Conservation (phyloP, 2,113 vertebrate genomes). For the Thermophis baileyi region DNA sequence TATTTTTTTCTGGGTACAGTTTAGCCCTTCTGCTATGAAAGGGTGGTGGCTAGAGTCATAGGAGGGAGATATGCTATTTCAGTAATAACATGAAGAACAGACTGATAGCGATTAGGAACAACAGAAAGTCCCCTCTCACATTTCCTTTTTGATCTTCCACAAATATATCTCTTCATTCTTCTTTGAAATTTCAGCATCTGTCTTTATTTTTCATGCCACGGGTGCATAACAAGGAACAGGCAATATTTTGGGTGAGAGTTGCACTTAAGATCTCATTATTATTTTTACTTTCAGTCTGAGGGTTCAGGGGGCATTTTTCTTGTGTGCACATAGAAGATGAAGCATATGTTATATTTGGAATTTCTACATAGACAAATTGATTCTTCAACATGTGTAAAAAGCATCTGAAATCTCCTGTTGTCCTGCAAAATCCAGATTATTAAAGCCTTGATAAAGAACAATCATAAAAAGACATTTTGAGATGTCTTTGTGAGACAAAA, state of each 20-base stretch:
- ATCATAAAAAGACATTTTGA: not conserved
- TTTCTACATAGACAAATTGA: not conserved
- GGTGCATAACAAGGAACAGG: not conserved
- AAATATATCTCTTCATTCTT: not conserved
- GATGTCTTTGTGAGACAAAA: not conserved
- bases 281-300: not conserved
- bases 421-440: not conserved
- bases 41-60: not conserved
- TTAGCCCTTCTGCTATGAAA: not conserved
- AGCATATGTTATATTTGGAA: not conserved
- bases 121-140: not conserved
- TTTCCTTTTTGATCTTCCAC: not conserved
- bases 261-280: not conserved
- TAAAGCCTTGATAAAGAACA: not conserved
- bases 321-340: not conserved
- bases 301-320: not conserved
- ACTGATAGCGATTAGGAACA: not conserved
- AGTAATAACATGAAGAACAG: not conserved
- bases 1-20: not conserved
- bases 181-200: not conserved
- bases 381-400: not conserved
- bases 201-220: not conserved
- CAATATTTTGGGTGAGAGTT: not conserved
- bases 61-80: not conserved
- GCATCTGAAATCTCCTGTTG: not conserved